Conservation (phyloP, 1,140 invertebrate genomes). For the Brachionus asplanchnoidis region DNA sequence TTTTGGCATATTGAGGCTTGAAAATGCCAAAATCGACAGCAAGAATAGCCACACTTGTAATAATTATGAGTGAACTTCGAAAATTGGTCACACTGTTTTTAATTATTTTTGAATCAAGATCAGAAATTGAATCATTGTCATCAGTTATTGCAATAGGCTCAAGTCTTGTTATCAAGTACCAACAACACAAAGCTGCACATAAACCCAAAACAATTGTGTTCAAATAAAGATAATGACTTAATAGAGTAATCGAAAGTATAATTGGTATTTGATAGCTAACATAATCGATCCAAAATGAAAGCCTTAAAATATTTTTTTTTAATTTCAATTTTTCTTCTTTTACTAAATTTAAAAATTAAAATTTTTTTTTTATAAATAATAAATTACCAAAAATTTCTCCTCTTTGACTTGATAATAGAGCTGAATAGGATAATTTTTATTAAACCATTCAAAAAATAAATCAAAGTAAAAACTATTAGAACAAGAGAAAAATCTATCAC, state of each 20-base stretch:
- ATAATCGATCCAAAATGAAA: not conserved
- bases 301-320: not conserved
- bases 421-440: not conserved
- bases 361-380: not conserved
- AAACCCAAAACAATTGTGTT: not conserved
- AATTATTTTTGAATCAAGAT: not conserved
- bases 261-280: not conserved
- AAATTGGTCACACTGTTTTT: not conserved
- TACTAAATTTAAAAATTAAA: not conserved
- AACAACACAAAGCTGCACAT: not conserved
- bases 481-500: not conserved
- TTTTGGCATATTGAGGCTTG: constrained; percentile 64
- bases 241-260: not conserved
- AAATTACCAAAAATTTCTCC: not conserved
- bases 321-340: too few species aligned
- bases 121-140: not conserved
- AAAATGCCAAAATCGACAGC: constrained; percentile 20
- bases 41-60: constrained; percentile 24
- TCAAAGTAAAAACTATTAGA: not conserved
- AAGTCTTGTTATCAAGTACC: not conserved
- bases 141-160: not conserved
- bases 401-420: not conserved
- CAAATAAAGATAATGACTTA: not conserved
- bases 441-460: not conserved
- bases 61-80: not conserved